Base-by-base conservation (phyloP, 1,140 invertebrate species). In the Littorina saxatilis region DNA sequence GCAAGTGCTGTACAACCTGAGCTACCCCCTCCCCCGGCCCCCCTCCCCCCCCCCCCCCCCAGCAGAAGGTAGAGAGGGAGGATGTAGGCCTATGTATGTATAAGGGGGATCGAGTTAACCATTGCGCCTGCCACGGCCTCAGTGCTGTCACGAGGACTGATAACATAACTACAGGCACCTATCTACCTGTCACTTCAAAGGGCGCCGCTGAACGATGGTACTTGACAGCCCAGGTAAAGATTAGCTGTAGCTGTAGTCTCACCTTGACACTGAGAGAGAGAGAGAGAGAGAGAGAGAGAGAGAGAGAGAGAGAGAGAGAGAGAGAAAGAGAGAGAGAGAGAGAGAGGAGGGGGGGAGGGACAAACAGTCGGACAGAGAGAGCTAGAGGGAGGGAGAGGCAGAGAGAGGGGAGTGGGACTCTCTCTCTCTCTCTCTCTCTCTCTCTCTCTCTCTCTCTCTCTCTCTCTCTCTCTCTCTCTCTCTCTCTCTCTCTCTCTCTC, bases 151-250 rank as follows among this genome's bases (percentile, higher is more conserved):
- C 35, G 40, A 43, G 9, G 72, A 3, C 40, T 43, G 72, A 47
- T 75, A 47, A 29, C 39, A 47, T 32, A 20, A 27, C 47, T 11
- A 47, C 72, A 47, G 40, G 72, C 40, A 75, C 72, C 72, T 75
- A 75, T 75, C 72, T 75, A 75, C 37, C 72, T 75, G 72, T 75
- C 72, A 75, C 72, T 37, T 75, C 72, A 75, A 75, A 75, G 72
- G 37, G 13, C 5, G 23, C 72, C 37, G 72, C 35, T 29, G 72
- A 47, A 27, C 27, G 39, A 47, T 43, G 47, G 32, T 13, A 3
- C 72, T 17, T 32, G 72, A 75, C 72, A 47, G 39, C 9, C n/a
- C 58, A 61, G 58, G 58, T 61, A 61, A 61, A 61, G 58, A 61
- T 61, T 61, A 61, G 58, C 43, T 9, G 43, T n/a, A 23, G 11